These are phyloP conservation scores for Drosophila ambigua DNA, from an alignment of 1,140 invertebrate genomes.

Conservation along the genomic window DNA sequence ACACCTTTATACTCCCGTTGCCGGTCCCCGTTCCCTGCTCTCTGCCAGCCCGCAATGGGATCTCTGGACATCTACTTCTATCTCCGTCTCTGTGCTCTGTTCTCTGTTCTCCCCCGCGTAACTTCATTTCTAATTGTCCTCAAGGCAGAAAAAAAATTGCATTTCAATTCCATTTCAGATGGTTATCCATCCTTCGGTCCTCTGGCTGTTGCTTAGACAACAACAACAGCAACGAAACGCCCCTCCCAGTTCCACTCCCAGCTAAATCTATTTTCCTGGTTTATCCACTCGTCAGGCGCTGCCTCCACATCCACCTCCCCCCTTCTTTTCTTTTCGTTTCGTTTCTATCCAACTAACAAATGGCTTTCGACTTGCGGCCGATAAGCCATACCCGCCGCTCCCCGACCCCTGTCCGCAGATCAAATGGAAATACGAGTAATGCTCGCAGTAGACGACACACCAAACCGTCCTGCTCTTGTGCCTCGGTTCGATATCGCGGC, in stretches of 20 bases:
- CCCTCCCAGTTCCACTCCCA: no score
- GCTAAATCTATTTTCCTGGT: conserved; percentile 49
- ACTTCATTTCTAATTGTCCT: conserved; percentile 61
- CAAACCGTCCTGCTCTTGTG: conserved; percentile 2
- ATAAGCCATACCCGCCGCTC: conserved; percentile 46
- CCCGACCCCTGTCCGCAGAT: conserved; percentile 24
- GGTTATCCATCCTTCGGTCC: conserved; percentile 42
- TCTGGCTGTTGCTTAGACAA: conserved; percentile 42
- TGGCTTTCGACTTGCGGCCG: conserved; percentile 63
- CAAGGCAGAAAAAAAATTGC: conserved; percentile 39
- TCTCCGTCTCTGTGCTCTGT: background rate
- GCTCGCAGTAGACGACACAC: conserved; percentile 13
- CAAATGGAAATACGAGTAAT: conserved; percentile 62
- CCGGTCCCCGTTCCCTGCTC: background rate
- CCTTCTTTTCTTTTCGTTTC: background rate
- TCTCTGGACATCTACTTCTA: background rate
- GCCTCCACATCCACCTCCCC: conserved; percentile 12
- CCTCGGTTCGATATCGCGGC: conserved; percentile 48
- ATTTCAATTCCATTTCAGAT: conserved; percentile 75
- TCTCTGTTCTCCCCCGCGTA: background rate
- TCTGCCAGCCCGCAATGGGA: background rate
- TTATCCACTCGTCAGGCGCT: conserved; percentile 42
- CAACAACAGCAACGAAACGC: conserved; percentile 2
- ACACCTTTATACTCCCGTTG: conserved; percentile 14
- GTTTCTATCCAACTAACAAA: conserved; percentile 33